Base-by-base conservation (phyloP, 2,797 vertebrate genomes). In the Lepilemur septentrionalis region DNA sequence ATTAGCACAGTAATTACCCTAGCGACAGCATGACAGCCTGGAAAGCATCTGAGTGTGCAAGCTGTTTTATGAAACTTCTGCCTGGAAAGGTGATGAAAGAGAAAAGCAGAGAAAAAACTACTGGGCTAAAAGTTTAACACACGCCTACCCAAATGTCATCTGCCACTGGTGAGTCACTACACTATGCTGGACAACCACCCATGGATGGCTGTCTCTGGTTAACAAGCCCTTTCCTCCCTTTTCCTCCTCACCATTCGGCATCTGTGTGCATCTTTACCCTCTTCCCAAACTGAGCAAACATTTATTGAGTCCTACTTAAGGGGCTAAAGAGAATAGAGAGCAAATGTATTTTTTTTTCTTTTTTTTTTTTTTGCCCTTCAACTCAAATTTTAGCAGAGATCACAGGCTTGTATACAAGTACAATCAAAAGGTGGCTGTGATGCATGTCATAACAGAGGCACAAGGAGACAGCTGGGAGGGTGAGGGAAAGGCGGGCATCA, bases 1-100 rank as follows among this genome's bases (percentile, higher is more conserved):
- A 93, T 96, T 86, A 96, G 73, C 92, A 52, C 32, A 52, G 82
- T 84, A 93, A 93, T 96, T 91, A 89, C 48, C 96, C 55, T 25
- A 83, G 86, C 0, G 0, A 95, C 55, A 41, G 61, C 69, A 70
- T 85, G 95, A 83, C 85, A 91, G 89, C 78, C n/a, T 35, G 25
- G 38, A 73, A 95, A 78, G 67, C 81, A 82, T 79, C 63, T 89
- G 89, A 96, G 93, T 32, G 25, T 80, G 85, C 94, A 91, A 88
- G 86, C 91, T 88, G 85, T 78, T 89, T 79, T 48, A 59, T 23
- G 73, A 95, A 91, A 93, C 79, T 61, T 78, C 78, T 84, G 67
- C 65, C 75, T 72, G 13, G 81, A 84, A 89, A 91, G 67, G 61
- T 81, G 41, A 78, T 15, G 23, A 81, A 69, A n/a, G 72, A 46